Evolutionary conservation across 2,888 invertebrate species (phyloP).

Genomic region (Leucoptera coffeella): DNA sequence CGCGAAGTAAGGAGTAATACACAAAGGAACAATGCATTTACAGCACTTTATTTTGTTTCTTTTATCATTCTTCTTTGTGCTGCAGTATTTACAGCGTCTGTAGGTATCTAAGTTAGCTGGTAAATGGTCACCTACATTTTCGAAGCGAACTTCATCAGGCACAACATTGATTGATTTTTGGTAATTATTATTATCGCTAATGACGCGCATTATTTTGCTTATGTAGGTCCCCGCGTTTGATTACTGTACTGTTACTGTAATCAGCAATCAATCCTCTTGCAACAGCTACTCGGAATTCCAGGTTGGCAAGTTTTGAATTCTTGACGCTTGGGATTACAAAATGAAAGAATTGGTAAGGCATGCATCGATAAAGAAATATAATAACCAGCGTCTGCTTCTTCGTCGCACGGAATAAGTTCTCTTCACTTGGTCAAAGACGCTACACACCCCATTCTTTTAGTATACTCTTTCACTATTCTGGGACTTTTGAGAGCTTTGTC

Average conservation of each 20-base stretch:
- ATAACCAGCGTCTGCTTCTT: conserved; percentile 10
- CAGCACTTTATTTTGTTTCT: conserved; percentile 6
- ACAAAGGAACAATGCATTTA: conserved; percentile 7
- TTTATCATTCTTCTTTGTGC: conserved; percentile 7
- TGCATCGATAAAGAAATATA: conserved; percentile 10
- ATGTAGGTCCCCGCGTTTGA: conserved; percentile 7
- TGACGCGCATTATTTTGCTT: conserved; percentile 6
- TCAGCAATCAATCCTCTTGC: conserved; percentile 7
- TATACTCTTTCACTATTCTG: not conserved
- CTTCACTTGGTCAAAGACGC: conserved; percentile 3
- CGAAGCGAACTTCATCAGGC: conserved; percentile 8
- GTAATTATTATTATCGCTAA: conserved; percentile 6
- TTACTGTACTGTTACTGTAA: conserved; percentile 7
- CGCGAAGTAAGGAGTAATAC: conserved; percentile 7
- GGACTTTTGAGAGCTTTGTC: conserved; percentile 1
- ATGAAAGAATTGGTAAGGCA: conserved; percentile 10
- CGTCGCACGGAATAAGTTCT: conserved; percentile 9
- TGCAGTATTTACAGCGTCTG: conserved; percentile 5
- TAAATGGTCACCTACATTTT: conserved; percentile 10
- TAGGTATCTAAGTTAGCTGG: conserved; percentile 1
- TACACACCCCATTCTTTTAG: conserved; percentile 1
- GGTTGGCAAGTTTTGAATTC: conserved; percentile 7
- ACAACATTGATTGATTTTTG: conserved; percentile 8
- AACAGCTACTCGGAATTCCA: conserved; percentile 10
- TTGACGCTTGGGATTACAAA: conserved; percentile 7